These are phyloP conservation scores for Falco rusticolus DNA, from an alignment of 2,797 vertebrate genomes.

Conservation along the genomic window DNA sequence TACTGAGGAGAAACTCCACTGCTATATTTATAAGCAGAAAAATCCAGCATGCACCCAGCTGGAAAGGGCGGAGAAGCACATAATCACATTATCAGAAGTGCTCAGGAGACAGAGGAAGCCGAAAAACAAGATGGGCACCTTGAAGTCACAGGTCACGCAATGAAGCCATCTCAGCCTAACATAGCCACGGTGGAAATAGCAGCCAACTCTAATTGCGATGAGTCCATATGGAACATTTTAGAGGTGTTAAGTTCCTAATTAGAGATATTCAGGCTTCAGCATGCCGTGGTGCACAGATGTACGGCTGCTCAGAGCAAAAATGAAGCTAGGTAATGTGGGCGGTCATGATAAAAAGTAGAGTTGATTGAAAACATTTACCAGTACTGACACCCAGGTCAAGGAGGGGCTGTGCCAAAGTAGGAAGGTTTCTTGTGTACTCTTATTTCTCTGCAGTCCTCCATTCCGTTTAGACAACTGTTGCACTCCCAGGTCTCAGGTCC, in stretches of 20 bases:
- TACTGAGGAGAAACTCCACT: background rate
- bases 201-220: background rate
- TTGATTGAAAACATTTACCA: slow-evolving; percentile 58
- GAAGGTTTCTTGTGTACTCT: background rate
- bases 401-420: background rate
- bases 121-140: background rate
- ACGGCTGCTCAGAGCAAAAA: background rate
- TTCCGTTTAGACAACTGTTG: background rate
- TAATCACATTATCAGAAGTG: background rate
- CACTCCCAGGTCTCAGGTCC: background rate
- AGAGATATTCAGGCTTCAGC: slow-evolving; percentile 4
- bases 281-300: slow-evolving; percentile 31
- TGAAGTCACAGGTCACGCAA: background rate
- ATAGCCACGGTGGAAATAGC: background rate
- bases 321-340: slow-evolving; percentile 7
- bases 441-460: background rate
- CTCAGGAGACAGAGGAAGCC: background rate
- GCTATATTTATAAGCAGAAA: background rate
- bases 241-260: slow-evolving; percentile 64
- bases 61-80: background rate
- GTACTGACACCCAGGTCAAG: slow-evolving; percentile 36
- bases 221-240: slow-evolving; percentile 49
- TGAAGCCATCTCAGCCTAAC: background rate
- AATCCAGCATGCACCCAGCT: background rate
- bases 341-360: slow-evolving; percentile 34